Base-by-base conservation (phyloP, 2,797 vertebrate genomes). In the Pipistrellus pygmaeus region DNA sequence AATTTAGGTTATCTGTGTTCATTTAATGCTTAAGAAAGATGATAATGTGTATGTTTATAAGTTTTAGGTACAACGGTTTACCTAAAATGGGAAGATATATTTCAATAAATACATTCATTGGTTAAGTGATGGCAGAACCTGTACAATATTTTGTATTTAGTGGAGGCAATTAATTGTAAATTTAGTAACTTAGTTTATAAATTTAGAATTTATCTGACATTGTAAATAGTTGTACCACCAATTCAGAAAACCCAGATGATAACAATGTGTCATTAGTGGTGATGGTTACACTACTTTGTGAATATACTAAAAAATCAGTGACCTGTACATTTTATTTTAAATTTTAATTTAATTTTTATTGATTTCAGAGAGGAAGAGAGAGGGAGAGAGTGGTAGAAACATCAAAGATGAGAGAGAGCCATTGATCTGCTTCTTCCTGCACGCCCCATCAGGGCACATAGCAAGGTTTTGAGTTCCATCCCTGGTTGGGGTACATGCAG, bases 31-130 rank as follows among this genome's bases (percentile, higher is more conserved):
- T 86, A 85, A 85, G 44, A 66, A 92, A 85, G 38, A 81, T 76
- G 68, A 80, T 84, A 69, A 78, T 77, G 11, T 62, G 23, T 81
- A 35, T 76, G 86, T 92, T 78, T 25, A 91, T 57, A 88, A 46
- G 18, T 76, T 93, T 92, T 82, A 81, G 53, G 35, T 64, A 88
- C 27, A 93, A 64, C 25, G 78, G 23, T 80, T 93, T 95, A 81
- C 30, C 46, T 90, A 72, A 93, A 78, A 85, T 38, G 78, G 64
- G 15, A 96, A 91, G 27, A 62, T 89, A 46, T 46, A 8, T 90
- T 95, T 94, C 41, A 95, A 20, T 89, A 91, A 94, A 68, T 85
- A 17, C 48, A 88, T 85, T 85, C 21, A 88, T 73, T 82, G 25
- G 30, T 80, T 92, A 88, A 91, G 41, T 62, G 62, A 87, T 87